Base-by-base conservation (phyloP, 2,797 vertebrate species). In the Argentina silus region DNA sequence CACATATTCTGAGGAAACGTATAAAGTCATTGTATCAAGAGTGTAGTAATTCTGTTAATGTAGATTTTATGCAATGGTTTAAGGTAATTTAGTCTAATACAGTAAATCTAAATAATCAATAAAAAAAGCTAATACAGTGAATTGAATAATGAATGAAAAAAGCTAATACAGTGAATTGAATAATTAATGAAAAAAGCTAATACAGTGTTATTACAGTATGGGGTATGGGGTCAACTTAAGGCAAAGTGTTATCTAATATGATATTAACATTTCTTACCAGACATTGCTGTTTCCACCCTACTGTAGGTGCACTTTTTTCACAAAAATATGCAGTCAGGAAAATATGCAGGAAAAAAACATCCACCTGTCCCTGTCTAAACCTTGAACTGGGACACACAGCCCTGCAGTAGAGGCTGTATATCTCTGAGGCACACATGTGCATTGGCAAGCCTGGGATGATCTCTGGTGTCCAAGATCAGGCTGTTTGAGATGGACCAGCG, bases 381-480 rank as follows among this genome's bases (percentile, higher is more conserved):
- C 51, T 44, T 15, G n/a, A 43, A 44, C 61, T 63, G 0, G 42
- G 36, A 63, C 60, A 36, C 10, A 3, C 59, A 12, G 23, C 21
- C 23, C 23, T 15, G 57, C 14, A 15, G 3, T 59, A 17, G 57
- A 42, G 47, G 47, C 47, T 50, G 47, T 10, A 23, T 74, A 67
- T 76, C 51, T 60, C 21, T 6, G 21, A 8, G 19, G 19, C 14
- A 6, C 78, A 60, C 51, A 45, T 19, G 50, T 43, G 21, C 48
- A 56, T 53, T 48, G 68, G 64, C 77, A 47, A 59, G 59, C 3
- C 51, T 55, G 36, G 47, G 23, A 27, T 14, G 6, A 11, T 65
- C 51, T 17, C 55, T 69, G 50, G 59, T 45, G 65, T 72, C 62
- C 15, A 48, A 48, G 21, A 42, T n/a, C 27, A 43, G 59, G 57